Evolutionary conservation across 2,797 vertebrate genomes (phyloP).

Genomic region (Amphiprion clarkii): DNA sequence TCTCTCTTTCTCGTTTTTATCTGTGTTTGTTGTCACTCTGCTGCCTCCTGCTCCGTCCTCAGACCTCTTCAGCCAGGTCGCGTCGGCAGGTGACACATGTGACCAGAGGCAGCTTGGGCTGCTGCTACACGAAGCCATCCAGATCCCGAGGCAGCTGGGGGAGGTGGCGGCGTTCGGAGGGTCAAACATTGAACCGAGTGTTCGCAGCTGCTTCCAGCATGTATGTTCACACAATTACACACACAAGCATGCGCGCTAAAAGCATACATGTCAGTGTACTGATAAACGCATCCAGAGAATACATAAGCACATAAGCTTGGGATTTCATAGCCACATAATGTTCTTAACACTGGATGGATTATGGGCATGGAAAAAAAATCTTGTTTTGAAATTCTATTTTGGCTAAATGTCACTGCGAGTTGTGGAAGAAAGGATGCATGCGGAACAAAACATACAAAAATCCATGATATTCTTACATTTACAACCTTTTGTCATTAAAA

Average conservation of each 20-base stretch:
- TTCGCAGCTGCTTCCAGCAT: slow-evolving; percentile 97
- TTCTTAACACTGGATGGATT: slow-evolving; percentile 23
- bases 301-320: not conserved
- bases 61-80: slow-evolving; percentile 96
- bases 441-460: not conserved
- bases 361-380: not conserved
- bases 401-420: not conserved
- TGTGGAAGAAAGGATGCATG: not conserved
- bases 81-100: slow-evolving; percentile 91
- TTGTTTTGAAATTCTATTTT: slow-evolving; percentile 9
- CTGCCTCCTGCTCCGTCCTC: slow-evolving; percentile 7
- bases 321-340: slow-evolving; percentile 9
- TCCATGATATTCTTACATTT: not conserved
- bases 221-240: slow-evolving; percentile 78
- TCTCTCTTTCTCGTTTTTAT: not conserved
- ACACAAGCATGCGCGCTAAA: no score
- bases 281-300: not conserved
- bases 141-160: slow-evolving; percentile 95
- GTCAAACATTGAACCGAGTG: slow-evolving; percentile 97
- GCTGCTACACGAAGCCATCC: slow-evolving; percentile 95
- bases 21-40: not conserved
- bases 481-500: not conserved
- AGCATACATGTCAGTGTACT: not conserved
- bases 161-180: slow-evolving; percentile 98
- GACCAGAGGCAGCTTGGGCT: slow-evolving; percentile 96